A percentile compares a stretch with the other conserved stretches of the same genome.
Evolutionary conservation across 2,797 vertebrate genomes (phyloP).

Genomic region (Euthynnus affinis): DNA sequence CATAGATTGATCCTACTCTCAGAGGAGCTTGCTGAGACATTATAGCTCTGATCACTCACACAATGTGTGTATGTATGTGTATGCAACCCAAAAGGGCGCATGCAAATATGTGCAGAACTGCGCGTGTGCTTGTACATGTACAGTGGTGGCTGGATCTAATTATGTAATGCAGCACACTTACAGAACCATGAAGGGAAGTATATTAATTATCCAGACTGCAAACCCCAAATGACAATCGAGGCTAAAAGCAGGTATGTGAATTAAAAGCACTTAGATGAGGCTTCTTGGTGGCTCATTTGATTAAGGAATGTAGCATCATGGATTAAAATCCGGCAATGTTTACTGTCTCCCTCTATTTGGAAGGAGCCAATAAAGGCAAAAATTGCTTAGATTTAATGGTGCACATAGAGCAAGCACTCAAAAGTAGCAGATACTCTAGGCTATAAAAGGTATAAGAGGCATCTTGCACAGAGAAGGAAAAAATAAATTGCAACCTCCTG

Average conservation of each 20-base stretch:
- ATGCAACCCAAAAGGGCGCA: not conserved
- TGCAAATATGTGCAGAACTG: not conserved
- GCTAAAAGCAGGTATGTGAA: slow-evolving; percentile 23
- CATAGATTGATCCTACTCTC: slow-evolving; percentile 66
- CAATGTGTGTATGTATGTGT: slow-evolving; percentile 29
- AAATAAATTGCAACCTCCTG: slow-evolving; percentile 13
- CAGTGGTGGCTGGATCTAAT: not conserved
- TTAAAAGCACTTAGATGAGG: slow-evolving; percentile 9
- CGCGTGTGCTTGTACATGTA: slow-evolving; percentile 1
- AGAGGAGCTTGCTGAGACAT: slow-evolving; percentile 66
- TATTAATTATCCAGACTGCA: slow-evolving; percentile 22
- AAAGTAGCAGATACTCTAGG: slow-evolving; percentile 19
- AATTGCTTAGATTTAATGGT: slow-evolving; percentile 21
- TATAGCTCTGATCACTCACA: slow-evolving; percentile 57
- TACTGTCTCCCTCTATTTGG: slow-evolving; percentile 27
- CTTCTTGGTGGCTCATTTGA: slow-evolving; percentile 13
- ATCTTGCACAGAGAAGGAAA: slow-evolving; percentile 1
- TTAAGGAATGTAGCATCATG: slow-evolving; percentile 12
- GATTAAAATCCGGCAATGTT: slow-evolving; percentile 32
- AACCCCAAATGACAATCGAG: slow-evolving; percentile 1
- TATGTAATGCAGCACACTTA: slow-evolving; percentile 4
- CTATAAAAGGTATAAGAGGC: slow-evolving; percentile 26
- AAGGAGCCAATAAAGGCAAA: slow-evolving; percentile 28
- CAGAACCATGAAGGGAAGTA: not conserved
- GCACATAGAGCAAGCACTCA: slow-evolving; percentile 9